Evolutionary conservation across 2,113 vertebrate species (phyloP), one percentile per base, ranked within the genome.

Genomic region (Isichthys henryi): DNA sequence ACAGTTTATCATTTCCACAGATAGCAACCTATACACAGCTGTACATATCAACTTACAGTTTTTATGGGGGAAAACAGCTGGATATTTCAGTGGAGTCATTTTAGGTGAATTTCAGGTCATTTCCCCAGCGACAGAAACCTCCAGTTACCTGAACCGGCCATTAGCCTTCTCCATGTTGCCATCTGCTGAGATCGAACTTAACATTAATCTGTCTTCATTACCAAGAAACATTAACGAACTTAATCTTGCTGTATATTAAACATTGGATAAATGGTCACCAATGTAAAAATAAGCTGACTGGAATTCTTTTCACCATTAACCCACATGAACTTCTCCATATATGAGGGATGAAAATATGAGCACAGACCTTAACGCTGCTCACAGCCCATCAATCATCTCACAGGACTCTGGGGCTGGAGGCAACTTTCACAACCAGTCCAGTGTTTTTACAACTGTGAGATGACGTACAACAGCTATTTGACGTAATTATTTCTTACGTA

Each of bases 381-480:
- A 77, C 21, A 58, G 31, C 21, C 10, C 27, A 45, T 19, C 53
- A 50, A 53, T 62, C 23, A n/a, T 89, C 50, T 83, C 31, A 39
- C 15, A 21, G 19, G 23, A 84, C 80, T 39, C 0, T 9, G 27
- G 17, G 19, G 27, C 52, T 85, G 88, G 23, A 58, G 48, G 39
- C 27, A 62, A 52, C 50, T 62, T 89, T 89, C 50, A 56, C 45
- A 89, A 89, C 82, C 46, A 88, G 85, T 27, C 27, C 56, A 43
- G 23, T 21, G 80, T 85, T 89, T 85, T 86, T 35, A 43, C 88
- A 85, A 89, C 80, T 46, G 77, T 85, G n/a, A n/a, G n/a, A n/a
- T n/a, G n/a, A n/a, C n/a, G n/a, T n/a, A n/a, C n/a, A n/a, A n/a
- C n/a, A 66, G 88, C 88, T 35, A 86, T 5, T 49, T 89, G 80